These are phyloP conservation scores for Cepaea hortensis DNA, from an alignment of 2,888 invertebrate species.

Conservation along the genomic window DNA sequence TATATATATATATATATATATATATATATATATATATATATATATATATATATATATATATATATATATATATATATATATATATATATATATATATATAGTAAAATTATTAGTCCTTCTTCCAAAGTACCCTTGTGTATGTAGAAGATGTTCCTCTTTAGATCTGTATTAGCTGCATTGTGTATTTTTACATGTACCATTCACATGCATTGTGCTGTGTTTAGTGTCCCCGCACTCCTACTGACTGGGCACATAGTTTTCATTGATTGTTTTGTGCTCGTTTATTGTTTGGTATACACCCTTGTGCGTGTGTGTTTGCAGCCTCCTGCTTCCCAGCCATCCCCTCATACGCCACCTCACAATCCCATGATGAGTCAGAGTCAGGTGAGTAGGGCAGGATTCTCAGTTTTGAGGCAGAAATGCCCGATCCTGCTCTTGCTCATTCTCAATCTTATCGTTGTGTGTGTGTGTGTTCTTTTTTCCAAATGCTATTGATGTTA, in stretches of 20 bases:
- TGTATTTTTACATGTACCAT: background rate
- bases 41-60: no score
- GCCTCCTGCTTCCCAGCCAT: slow-evolving; percentile 91
- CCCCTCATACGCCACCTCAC: slow-evolving; percentile 87
- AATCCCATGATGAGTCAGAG: slow-evolving; percentile 86
- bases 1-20: no score
- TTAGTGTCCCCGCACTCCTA: background rate
- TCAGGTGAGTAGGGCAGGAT: slow-evolving; percentile 79
- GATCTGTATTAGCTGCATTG: slow-evolving; percentile 27
- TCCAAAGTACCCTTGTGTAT: background rate
- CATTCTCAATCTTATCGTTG: background rate
- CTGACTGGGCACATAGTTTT: slow-evolving; percentile 1
- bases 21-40: no score
- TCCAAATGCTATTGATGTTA: background rate
- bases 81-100: no score
- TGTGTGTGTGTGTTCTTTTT: background rate
- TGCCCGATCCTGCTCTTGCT: slow-evolving; percentile 28
- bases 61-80: no score
- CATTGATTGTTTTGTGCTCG: slow-evolving; percentile 29
- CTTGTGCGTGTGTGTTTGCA: slow-evolving; percentile 58
- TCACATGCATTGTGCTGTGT: slow-evolving; percentile 33
- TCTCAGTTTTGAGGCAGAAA: background rate
- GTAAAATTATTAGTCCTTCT: background rate
- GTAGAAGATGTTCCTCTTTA: background rate
- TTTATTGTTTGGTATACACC: slow-evolving; percentile 39